Evolutionary conservation across 1,140 invertebrate species (phyloP).

Genomic region (Bombyx mandarina): DNA sequence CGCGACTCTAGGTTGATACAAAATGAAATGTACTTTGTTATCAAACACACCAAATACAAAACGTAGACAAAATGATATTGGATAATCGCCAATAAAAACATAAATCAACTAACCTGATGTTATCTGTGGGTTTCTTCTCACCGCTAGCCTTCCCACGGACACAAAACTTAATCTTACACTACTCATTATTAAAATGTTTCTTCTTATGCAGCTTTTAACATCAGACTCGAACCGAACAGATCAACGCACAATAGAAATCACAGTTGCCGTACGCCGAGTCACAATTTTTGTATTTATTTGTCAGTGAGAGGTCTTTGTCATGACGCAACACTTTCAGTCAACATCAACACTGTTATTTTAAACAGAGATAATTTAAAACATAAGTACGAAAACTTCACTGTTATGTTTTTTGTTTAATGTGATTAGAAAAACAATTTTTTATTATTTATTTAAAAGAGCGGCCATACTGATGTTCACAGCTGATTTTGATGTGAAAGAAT

Average conservation of each 20-base stretch:
- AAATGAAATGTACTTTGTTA: conserved; percentile 41
- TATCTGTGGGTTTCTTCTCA: conserved; percentile 56
- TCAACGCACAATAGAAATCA: conserved; percentile 46
- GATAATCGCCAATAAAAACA: conserved; percentile 38
- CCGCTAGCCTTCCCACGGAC: conserved; percentile 55
- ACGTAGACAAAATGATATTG: conserved; percentile 39
- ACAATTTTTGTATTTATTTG: conserved; percentile 66
- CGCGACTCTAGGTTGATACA: neutral
- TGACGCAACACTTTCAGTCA: conserved; percentile 69
- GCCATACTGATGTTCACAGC: conserved; percentile 69
- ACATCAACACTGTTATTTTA: conserved; percentile 46
- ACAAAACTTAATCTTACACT: conserved; percentile 60
- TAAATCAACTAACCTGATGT: conserved; percentile 52
- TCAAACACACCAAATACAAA: conserved; percentile 26
- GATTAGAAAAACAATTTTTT: conserved; percentile 48
- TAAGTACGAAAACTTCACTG: conserved; percentile 51
- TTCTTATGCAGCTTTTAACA: conserved; percentile 37
- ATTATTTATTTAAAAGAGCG: conserved; percentile 52
- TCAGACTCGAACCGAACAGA: conserved; percentile 36
- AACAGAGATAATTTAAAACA: conserved; percentile 33
- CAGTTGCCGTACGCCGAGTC: conserved; percentile 41
- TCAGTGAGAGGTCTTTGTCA: conserved; percentile 67
- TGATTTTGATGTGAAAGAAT: conserved; percentile 66
- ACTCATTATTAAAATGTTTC: conserved; percentile 45
- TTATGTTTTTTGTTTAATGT: conserved; percentile 46